These are phyloP conservation scores for Peucedramus taeniatus DNA, from an alignment of 2,113 vertebrate genomes.

Conservation along the genomic window DNA sequence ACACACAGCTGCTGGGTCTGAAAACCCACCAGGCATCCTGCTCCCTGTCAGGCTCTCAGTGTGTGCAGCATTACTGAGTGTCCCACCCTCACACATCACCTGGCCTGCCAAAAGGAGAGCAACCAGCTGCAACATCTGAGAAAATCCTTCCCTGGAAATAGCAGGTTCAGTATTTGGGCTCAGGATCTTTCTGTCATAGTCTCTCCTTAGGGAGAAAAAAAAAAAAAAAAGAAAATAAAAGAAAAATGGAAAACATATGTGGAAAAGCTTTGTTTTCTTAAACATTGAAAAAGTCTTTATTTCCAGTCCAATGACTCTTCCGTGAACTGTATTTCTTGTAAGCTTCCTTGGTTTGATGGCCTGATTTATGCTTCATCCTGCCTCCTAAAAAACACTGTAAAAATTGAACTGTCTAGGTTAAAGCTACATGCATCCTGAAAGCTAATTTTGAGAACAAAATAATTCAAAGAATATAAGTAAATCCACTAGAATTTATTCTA, in stretches of 20 bases:
- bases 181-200: background rate
- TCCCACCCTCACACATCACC: background rate
- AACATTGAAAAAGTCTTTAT: background rate
- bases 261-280: background rate
- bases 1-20: background rate
- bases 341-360: background rate
- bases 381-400: background rate
- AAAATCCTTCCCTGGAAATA: background rate
- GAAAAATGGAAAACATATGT: background rate
- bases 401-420: background rate
- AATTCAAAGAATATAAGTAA: background rate
- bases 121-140: background rate
- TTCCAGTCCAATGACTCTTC: background rate
- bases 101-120: background rate
- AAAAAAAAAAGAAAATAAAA: background rate
- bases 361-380: background rate
- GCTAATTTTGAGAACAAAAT: background rate
- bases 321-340: background rate
- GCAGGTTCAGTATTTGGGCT: background rate
- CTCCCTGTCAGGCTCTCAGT: background rate
- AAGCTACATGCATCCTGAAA: background rate
- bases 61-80: background rate
- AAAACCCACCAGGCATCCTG: background rate
- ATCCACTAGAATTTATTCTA: background rate
- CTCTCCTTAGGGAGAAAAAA: background rate